Base-by-base conservation (phyloP, 2,888 invertebrate species). In the Hirtodrosophila histrioides region DNA sequence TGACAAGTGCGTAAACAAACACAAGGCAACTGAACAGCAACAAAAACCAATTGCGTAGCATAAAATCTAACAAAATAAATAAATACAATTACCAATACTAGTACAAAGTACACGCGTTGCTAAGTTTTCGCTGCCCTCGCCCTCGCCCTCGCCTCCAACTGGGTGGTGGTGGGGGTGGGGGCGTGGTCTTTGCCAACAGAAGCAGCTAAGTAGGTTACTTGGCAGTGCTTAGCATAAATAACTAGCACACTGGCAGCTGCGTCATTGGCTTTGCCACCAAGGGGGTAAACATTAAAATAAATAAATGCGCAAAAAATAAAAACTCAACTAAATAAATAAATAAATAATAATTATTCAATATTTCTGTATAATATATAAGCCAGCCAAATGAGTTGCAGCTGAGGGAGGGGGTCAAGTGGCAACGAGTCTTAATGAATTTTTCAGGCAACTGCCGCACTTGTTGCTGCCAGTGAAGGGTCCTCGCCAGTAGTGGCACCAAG, bases 211-310 rank as follows among this genome's bases (percentile, higher is more conserved):
- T 85, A 73, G 82, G 87, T 82, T 85, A 85, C 74, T 85, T 85
- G 85, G 83, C 87, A 82, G 75, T 69, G 84, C 68, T 86, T 78
- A 78, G 78, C 83, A 78, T 66, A 82, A 71, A 85, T 77, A 82
- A 79, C 80, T 69, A 69, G 86, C 69, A 82, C 86, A 85, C 54
- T 43, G 57, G 53, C 60, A 66, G 76, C 74, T 69, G 50, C 67
- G 68, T 66, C 73, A 74, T 64, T 50, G 69, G 76, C 66, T 66
- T 77, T 46, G 78, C 77, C 71, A 62, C 64, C 58, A 62, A 69
- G 67, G 60, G 67, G 67, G 43, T 65, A 56, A 54, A 53, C 41
- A 60, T 31, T 33, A 60, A 65, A 60, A 62, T 45, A 64, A 55
- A 62, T 51, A 69, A 55, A 62, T 39, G 54, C 58, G 64, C 51